Conservation (phyloP, 2,888 invertebrate genomes). For the Melanargia galathea region DNA sequence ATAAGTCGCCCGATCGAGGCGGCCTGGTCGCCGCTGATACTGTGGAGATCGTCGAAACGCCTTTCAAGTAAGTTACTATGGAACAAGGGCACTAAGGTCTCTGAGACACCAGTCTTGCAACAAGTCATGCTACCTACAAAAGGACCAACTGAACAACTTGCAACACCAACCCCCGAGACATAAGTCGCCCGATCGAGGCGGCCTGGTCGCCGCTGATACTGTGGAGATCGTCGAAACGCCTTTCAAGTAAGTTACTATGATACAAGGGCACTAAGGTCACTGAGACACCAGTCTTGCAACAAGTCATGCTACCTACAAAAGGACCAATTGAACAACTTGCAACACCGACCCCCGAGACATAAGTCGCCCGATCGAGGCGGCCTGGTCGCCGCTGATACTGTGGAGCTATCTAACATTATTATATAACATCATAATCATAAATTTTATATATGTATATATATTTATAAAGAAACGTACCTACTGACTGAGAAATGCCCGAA, state of each 20-base stretch:
- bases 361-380: conserved; percentile 57
- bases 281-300: too few relatives aligned
- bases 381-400: conserved; percentile 59
- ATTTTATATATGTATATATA: too few relatives aligned
- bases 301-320: too few relatives aligned
- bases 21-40: conserved; percentile 60
- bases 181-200: conserved; percentile 55
- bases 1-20: conserved; percentile 54
- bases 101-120: too few relatives aligned
- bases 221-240: conserved; percentile 69
- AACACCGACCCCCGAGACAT: conserved; percentile 38
- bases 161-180: conserved; percentile 43
- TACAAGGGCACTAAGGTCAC: too few relatives aligned
- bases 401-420: too few relatives aligned
- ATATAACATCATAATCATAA: too few relatives aligned
- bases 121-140: too few relatives aligned
- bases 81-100: too few relatives aligned
- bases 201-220: conserved; percentile 59
- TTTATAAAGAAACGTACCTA: too few relatives aligned
- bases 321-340: conserved; percentile 60
- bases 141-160: conserved; percentile 60
- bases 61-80: conserved; percentile 68
- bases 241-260: conserved; percentile 66
- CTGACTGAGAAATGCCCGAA: too few relatives aligned
- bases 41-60: conserved; percentile 67